These are phyloP conservation scores for Bombylius discolor DNA, from an alignment of 2,888 invertebrate species.

Conservation along the genomic window DNA sequence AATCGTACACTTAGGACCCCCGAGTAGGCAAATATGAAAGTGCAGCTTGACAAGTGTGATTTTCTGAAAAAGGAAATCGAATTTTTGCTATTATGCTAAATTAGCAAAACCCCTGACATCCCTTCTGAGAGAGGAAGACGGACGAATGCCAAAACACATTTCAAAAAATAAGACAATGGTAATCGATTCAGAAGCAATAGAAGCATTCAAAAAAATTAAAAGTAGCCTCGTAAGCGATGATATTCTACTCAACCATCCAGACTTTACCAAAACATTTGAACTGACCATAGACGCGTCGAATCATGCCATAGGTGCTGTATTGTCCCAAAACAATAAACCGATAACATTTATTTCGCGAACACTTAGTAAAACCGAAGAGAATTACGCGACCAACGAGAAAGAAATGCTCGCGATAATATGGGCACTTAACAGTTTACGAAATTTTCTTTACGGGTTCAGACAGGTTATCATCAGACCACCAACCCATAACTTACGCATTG, in stretches of 20 bases:
- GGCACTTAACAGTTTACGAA: slow-evolving; percentile 6
- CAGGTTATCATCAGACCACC: slow-evolving; percentile 12
- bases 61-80: slow-evolving; percentile 21
- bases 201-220: background rate
- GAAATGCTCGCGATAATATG: slow-evolving; percentile 11
- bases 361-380: slow-evolving; percentile 11
- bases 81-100: slow-evolving; percentile 18
- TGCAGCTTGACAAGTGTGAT: slow-evolving; percentile 14
- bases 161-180: slow-evolving; percentile 10
- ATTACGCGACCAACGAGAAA: slow-evolving; percentile 10
- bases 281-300: slow-evolving; percentile 8
- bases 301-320: slow-evolving; percentile 6
- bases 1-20: slow-evolving; percentile 1
- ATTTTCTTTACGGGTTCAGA: slow-evolving; percentile 10
- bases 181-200: background rate
- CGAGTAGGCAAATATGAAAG: slow-evolving; percentile 6
- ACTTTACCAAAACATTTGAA: background rate
- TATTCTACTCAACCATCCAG: background rate
- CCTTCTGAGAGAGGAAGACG: background rate
- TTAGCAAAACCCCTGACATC: slow-evolving; percentile 16
- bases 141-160: slow-evolving; percentile 1
- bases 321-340: background rate
- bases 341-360: slow-evolving; percentile 10
- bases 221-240: background rate
- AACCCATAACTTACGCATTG: slow-evolving; percentile 9